A percentile compares a stretch with the other conserved stretches of the same genome.
Conservation (phyloP, 2,797 vertebrate genomes). For the Micropoecilia bifurca region DNA sequence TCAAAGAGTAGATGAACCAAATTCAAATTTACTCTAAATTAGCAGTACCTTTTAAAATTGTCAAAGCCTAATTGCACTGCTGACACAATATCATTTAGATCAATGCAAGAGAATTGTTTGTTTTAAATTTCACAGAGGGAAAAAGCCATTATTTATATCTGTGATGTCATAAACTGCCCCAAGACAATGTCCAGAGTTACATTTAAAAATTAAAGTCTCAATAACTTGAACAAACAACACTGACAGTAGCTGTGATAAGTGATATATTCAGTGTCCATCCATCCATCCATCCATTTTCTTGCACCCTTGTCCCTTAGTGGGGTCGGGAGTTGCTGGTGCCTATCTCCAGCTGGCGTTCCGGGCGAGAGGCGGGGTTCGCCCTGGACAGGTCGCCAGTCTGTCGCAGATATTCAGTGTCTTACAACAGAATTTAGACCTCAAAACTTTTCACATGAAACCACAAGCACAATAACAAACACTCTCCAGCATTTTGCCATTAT, state of each 20-base stretch:
- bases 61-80: background rate
- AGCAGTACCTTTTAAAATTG: background rate
- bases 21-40: background rate
- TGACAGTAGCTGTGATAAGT: background rate
- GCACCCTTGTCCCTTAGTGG: no score
- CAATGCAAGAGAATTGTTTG: background rate
- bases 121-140: background rate
- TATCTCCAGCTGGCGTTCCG: no score
- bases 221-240: background rate
- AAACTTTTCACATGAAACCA: background rate
- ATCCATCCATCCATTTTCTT: no score
- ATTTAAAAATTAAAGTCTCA: background rate
- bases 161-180: background rate
- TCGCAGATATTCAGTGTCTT: background rate
- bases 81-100: background rate
- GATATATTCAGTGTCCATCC: background rate
- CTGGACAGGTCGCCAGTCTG: no score
- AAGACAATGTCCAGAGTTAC: background rate
- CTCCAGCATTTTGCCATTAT: background rate
- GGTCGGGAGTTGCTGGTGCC: no score
- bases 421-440: background rate
- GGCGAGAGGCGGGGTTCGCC: no score
- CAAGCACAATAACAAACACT: background rate
- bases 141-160: background rate
- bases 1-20: background rate